Base-by-base conservation (phyloP, 2,797 vertebrate genomes). In the Argya squamiceps region DNA sequence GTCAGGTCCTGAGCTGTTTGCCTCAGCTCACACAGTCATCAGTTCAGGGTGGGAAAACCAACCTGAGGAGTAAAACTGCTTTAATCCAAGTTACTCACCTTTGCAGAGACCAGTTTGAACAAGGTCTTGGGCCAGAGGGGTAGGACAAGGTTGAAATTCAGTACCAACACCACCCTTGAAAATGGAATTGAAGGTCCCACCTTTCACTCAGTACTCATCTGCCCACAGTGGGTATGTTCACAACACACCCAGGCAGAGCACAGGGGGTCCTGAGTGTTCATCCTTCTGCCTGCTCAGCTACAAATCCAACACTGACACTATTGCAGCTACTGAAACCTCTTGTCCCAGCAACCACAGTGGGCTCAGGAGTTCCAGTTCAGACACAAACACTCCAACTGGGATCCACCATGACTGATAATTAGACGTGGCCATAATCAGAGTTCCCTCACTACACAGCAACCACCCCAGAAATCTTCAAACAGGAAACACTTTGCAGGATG, bases 251-350 rank as follows among this genome's bases (percentile, higher is more conserved):
- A 64, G 49, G 29, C 12, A 36, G 6, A 85, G 37, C 27, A 64
- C 16, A 23, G 3, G 5, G 15, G 14, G 2, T 7, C 14, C 6
- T 23, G 4, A 26, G 4, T 1, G 3, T 11, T 58, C 64, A 41
- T 23, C 22, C 23, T 69, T 41, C 68, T 71, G 12, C 19, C 64
- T 46, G 11, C 39, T 69, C 56, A 79, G 32, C 27, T 39, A 15
- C 23, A 55, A 44, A 34, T 47, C 56, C 58, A 82, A 24, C 3
- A 3, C 50, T 11, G 19, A 22, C 47, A 52, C 3, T 2, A 7
- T 0, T 22, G 30, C 56, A 92, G 39, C 50, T 18, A 18, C 53
- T 12, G 20, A 53, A 79, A 34, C 32, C 62, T 71, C 58, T 43
- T 46, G 8, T 63, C 37, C 59, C 56, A 67, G 41, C 67, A 56